Conservation (phyloP, 2,888 invertebrate species). For the Oligia fasciuncula region DNA sequence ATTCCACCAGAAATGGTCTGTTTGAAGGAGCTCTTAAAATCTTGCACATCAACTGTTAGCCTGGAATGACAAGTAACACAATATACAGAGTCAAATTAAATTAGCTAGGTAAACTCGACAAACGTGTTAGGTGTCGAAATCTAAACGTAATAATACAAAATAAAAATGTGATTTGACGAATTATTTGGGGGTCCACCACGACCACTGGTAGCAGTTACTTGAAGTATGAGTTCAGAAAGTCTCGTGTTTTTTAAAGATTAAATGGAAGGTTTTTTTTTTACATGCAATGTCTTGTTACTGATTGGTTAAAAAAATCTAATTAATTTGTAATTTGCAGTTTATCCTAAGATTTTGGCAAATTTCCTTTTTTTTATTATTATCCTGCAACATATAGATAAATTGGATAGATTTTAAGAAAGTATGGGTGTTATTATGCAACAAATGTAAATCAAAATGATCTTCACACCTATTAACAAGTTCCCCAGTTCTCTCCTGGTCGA, state of each 20-base stretch:
- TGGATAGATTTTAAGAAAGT: background rate
- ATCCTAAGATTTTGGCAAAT: background rate
- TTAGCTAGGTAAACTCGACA: too few species aligned
- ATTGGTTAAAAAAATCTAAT: background rate
- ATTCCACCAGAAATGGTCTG: slow-evolving; percentile 97
- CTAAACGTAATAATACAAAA: too few species aligned
- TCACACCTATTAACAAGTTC: slow-evolving; percentile 96
- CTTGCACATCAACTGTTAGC: slow-evolving; percentile 97
- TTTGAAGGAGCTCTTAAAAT: slow-evolving; percentile 99
- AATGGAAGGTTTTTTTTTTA: background rate
- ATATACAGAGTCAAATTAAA: background rate
- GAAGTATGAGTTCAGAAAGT: too few species aligned
- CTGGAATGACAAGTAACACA: slow-evolving; percentile 83
- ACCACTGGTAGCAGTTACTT: too few species aligned
- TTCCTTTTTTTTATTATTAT: background rate
- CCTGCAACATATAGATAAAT: background rate
- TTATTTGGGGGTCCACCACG: background rate
- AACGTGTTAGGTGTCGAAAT: too few species aligned
- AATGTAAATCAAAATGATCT: background rate
- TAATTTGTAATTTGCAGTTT: background rate
- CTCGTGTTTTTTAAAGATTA: background rate
- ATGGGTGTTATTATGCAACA: background rate
- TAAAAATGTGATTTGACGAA: background rate
- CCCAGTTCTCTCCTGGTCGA: slow-evolving; percentile 97
- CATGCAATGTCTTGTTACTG: background rate